Conservation (phyloP, 2,113 vertebrate genomes). For the Suricata suricatta region DNA sequence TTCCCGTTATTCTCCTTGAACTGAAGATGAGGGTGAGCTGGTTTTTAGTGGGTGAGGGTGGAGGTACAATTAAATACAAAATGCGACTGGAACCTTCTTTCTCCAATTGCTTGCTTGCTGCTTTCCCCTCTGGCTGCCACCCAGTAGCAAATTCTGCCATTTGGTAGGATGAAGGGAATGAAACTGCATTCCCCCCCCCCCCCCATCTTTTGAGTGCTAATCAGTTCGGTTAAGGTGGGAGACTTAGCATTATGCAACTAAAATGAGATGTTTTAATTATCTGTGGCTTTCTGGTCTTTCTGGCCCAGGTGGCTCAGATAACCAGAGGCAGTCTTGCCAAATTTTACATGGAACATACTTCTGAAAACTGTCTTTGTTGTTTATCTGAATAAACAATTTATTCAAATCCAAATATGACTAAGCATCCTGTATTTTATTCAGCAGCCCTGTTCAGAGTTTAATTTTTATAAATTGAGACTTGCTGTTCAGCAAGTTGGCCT, state of each 20-base stretch:
- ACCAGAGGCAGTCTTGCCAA: background rate
- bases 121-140: background rate
- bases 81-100: background rate
- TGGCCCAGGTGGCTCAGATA: background rate
- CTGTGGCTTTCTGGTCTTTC: background rate
- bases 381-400: background rate
- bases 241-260: background rate
- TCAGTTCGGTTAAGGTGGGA: background rate
- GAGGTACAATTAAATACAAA: background rate
- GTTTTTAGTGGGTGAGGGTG: background rate
- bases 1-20: background rate
- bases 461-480: background rate
- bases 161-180: background rate
- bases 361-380: background rate
- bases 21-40: background rate
- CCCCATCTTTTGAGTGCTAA: background rate
- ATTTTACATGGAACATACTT: background rate
- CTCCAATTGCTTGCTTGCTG: background rate
- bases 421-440: background rate
- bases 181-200: background rate
- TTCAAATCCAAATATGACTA: background rate
- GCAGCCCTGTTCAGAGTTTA: background rate
- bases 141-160: background rate
- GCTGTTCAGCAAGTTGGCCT: background rate
- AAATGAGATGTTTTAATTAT: background rate